Conservation (phyloP, 1,140 invertebrate species). For the Odontomachus brunneus region DNA sequence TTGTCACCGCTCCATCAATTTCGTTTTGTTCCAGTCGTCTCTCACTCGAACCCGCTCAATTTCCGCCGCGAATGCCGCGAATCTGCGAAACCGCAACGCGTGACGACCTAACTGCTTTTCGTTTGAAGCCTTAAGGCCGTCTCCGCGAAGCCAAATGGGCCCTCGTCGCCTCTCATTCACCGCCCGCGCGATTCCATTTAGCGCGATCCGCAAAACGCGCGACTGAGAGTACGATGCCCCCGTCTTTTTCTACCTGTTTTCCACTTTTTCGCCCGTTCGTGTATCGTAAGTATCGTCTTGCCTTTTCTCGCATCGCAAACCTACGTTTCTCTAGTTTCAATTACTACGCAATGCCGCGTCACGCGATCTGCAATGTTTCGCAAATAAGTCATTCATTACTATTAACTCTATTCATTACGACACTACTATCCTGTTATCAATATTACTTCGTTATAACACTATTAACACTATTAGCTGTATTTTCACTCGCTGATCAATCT, state of each 20-base stretch:
- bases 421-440: no score
- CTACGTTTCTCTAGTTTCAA: slow-evolving; percentile 6
- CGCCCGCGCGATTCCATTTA: slow-evolving; percentile 62
- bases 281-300: neutral
- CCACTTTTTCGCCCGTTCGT: slow-evolving; percentile 12
- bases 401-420: neutral
- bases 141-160: slow-evolving; percentile 52
- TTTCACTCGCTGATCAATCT: neutral
- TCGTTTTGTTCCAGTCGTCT: slow-evolving; percentile 46
- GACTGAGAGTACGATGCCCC: slow-evolving; percentile 47
- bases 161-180: slow-evolving; percentile 50
- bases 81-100: slow-evolving; percentile 77
- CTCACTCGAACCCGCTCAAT: slow-evolving; percentile 75
- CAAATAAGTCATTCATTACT: neutral
- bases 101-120: slow-evolving; percentile 80
- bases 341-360: neutral
- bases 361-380: neutral
- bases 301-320: neutral
- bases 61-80: slow-evolving; percentile 70
- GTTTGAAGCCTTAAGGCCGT: slow-evolving; percentile 77
- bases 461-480: neutral
- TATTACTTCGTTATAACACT: no score
- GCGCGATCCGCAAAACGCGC: slow-evolving; percentile 54
- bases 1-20: slow-evolving; percentile 51
- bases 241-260: slow-evolving; percentile 4